Percentiles rank a stretch among this genome's conserved stretches.
These are phyloP conservation scores for Actinia tenebrosa DNA, from an alignment of 64 coral and sea anemone species.

Conservation along the genomic window DNA sequence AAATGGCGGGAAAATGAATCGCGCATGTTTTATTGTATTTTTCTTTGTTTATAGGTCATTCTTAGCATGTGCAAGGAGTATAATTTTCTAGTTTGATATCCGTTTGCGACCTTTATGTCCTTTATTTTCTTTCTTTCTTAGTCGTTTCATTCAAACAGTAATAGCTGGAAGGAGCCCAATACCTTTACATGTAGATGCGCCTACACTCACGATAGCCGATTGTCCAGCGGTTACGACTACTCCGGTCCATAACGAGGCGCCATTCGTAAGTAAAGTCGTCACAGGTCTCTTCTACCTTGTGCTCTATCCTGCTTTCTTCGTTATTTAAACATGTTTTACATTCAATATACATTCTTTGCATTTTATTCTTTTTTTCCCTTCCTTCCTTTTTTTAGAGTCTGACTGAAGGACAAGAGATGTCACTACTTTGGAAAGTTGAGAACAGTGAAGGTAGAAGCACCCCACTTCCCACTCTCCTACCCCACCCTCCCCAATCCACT, in stretches of 20 bases:
- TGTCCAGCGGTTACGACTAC: slow-evolving; percentile 18
- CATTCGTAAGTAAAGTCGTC: slow-evolving; percentile 30
- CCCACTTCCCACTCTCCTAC: too few species aligned
- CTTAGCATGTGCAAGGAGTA: too few species aligned
- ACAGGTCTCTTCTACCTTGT: too few species aligned
- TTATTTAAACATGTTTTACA: too few species aligned
- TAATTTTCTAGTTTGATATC: too few species aligned
- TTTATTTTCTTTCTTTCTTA: not conserved
- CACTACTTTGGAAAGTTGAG: slow-evolving; percentile 47
- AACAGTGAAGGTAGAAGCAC: slow-evolving; percentile 32
- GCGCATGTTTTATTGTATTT: not conserved
- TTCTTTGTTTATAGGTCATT: not conserved
- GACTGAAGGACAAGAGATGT: slow-evolving; percentile 26
- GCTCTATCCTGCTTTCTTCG: too few species aligned
- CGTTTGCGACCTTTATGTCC: not conserved
- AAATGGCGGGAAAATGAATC: not conserved
- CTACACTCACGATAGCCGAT: slow-evolving; percentile 22
- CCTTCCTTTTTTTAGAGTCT: not conserved
- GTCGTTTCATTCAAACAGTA: slow-evolving; percentile 50
- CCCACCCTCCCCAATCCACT: not conserved
- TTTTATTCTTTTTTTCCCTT: not conserved
- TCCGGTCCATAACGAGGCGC: slow-evolving; percentile 2
- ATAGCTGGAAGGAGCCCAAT: slow-evolving; percentile 33
- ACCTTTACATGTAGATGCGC: slow-evolving; percentile 14
- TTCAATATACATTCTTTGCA: too few species aligned